Base-by-base conservation (phyloP, 2,888 invertebrate species). In the Eupelmus urozonus region DNA sequence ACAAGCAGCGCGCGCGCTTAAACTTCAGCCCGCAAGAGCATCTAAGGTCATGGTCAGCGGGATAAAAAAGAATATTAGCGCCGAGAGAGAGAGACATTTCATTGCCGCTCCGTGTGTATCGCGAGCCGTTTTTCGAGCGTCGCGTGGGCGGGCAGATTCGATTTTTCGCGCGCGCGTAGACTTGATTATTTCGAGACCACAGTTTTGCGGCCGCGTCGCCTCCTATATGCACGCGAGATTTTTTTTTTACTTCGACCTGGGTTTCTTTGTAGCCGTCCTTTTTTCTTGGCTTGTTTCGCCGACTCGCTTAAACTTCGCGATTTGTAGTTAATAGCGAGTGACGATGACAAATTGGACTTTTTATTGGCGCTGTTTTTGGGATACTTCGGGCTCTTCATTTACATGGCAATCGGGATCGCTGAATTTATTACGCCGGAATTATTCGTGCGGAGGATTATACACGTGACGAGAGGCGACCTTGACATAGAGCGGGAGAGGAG, bases 11-110 rank as follows among this genome's bases (percentile, higher is more conserved):
- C 9, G 29, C 16, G 40, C 25, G 45, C 29, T 7, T 25, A 16
- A 3, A 29, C 23, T 59, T 59, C 20, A 18, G 1, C 29, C n/a
- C n/a, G 49, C 65, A n/a, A 27, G 45, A 7, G 49, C 65, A 20
- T 62, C 59, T 59, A 49, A 70, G 70, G 70, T 70, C 70, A 70
- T 60, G 70, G 70, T 60, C 70, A 70, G 13, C 49, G 60, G 60
- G n/a, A 60, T 49, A 70, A 70, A 51, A 70, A 70, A 70, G 60
- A 66, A 18, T 29, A 65, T 49, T 65, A 65, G 49, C 49, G 49
- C 18, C 49, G 29, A 27, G 59, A 45, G 34, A 70, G 34, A 60
- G 60, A 57, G 34, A 60, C 59, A 29, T 70, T 70, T 70, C 69
- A 70, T 70, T 70, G 57, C 45, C 65, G 40, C 25, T 5, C 23